phyloP scores from a whole-genome alignment of 2,797 vertebrate genomes.

The Menidia menidia region DNA sequence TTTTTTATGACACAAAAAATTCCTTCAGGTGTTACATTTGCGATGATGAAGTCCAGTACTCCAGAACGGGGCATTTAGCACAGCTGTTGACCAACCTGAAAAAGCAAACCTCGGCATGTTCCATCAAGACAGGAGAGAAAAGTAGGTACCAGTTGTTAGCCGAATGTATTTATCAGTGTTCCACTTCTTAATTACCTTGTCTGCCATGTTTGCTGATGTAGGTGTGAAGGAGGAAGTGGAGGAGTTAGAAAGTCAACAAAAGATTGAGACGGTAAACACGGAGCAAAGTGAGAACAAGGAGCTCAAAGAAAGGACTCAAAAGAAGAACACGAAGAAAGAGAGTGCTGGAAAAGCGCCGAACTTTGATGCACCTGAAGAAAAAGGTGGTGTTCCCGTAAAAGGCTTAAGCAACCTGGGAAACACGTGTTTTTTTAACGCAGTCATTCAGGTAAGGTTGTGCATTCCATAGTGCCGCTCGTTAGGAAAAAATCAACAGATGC shows the following conservation, averaged over 20 bases:
- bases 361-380: constrained; percentile 17
- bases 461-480: background rate
- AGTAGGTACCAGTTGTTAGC: constrained; percentile 76
- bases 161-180: background rate
- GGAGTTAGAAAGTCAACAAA: constrained; percentile 36
- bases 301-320: constrained; percentile 80
- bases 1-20: background rate
- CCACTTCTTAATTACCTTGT: background rate
- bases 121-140: constrained; percentile 61
- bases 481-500: background rate
- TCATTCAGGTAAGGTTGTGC: constrained; percentile 89
- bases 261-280: constrained; percentile 22
- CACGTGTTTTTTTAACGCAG: constrained; percentile 98
- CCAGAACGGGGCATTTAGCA: constrained; percentile 85
- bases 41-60: constrained; percentile 89
- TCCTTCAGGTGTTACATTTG: constrained; percentile 91
- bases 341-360: constrained; percentile 67
- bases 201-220: constrained; percentile 29
- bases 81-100: constrained; percentile 88
- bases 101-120: constrained; percentile 79
- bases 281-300: constrained; percentile 79
- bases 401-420: constrained; percentile 98
- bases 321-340: constrained; percentile 80
- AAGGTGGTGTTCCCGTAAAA: constrained; percentile 79
- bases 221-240: constrained; percentile 58